These are phyloP conservation scores for Nymphalis io DNA, from an alignment of 1,140 invertebrate species.

Conservation along the genomic window DNA sequence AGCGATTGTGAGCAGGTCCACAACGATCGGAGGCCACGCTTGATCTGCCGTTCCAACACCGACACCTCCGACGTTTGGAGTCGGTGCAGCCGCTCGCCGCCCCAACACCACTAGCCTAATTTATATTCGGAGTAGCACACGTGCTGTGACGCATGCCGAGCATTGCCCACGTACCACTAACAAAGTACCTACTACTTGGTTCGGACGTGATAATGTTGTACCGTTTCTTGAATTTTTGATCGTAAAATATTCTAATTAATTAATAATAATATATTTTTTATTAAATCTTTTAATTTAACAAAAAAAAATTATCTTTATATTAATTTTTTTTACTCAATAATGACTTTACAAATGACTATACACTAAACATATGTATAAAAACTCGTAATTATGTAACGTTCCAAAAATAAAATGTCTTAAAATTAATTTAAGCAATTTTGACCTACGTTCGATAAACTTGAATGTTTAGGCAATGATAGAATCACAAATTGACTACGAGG, in stretches of 20 bases:
- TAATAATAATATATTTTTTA: no score
- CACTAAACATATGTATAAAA: no score
- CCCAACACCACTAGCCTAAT: conserved; percentile 55
- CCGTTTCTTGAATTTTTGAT: neutral
- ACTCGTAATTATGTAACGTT: no score
- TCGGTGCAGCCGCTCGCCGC: conserved; percentile 49
- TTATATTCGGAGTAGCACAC: conserved; percentile 56
- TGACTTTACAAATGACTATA: no score
- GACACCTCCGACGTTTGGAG: conserved; percentile 50
- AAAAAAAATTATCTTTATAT: no score
- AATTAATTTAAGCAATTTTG: neutral
- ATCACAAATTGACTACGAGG: neutral
- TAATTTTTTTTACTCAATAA: no score
- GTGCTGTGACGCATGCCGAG: conserved; percentile 49
- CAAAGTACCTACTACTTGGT: conserved; percentile 9
- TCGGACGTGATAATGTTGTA: neutral
- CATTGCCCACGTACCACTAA: conserved; percentile 50
- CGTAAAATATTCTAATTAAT: no score
- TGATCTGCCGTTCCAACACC: conserved; percentile 61
- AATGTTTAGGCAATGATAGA: neutral
- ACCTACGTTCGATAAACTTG: neutral
- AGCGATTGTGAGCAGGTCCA: conserved; percentile 62
- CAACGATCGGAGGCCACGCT: conserved; percentile 66
- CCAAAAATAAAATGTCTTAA: neutral
- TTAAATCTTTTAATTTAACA: no score